Evolutionary conservation across 2,888 invertebrate genomes (phyloP).

Genomic region (Tetrapedia diversipes): DNA sequence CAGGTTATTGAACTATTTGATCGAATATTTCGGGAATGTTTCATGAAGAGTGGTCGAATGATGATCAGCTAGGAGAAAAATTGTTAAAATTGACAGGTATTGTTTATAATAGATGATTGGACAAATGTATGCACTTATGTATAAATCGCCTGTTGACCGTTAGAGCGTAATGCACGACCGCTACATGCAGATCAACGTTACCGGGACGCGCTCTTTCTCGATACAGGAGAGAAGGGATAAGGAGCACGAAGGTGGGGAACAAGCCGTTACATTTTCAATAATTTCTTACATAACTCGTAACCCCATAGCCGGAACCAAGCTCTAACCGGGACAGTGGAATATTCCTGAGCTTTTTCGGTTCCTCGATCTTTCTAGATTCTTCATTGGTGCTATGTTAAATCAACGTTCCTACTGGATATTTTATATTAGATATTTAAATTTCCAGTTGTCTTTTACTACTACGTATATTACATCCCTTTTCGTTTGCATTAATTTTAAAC

Average conservation of each 20-base stretch:
- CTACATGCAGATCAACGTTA: constrained; percentile 71
- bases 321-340: constrained; percentile 50
- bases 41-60: too few relatives aligned
- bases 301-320: constrained; percentile 45
- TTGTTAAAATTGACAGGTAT: background rate
- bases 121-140: constrained; percentile 55
- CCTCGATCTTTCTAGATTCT: background rate
- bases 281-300: constrained; percentile 68
- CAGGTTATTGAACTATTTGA: background rate
- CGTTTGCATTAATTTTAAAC: too few relatives aligned
- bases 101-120: constrained; percentile 25
- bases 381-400: too few relatives aligned
- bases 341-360: constrained; percentile 43
- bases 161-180: constrained; percentile 70
- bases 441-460: too few relatives aligned
- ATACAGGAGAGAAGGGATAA: constrained; percentile 49
- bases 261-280: constrained; percentile 70
- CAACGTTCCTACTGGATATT: too few relatives aligned
- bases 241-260: constrained; percentile 24
- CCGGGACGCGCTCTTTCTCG: constrained; percentile 54
- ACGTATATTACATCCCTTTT: too few relatives aligned
- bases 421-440: too few relatives aligned
- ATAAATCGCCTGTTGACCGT: constrained; percentile 67
- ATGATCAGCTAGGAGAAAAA: background rate
- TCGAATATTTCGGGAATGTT: background rate